Percentiles rank a stretch among this genome's conserved stretches.
Evolutionary conservation across 1,140 invertebrate species (phyloP).

Genomic region (Agrilus planipennis): DNA sequence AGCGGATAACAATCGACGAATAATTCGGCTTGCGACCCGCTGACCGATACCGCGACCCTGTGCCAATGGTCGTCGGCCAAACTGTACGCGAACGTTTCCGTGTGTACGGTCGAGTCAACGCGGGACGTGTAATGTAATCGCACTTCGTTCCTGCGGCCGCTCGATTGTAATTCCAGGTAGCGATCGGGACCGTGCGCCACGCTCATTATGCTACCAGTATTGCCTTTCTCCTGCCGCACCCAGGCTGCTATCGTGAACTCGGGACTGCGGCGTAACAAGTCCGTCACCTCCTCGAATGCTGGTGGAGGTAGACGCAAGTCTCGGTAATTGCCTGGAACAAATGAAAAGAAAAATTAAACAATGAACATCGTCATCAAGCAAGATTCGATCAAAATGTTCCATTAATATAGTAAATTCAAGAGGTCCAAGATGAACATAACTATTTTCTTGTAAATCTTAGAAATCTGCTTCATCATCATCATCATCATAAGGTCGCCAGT

Average conservation of each 20-base stretch:
- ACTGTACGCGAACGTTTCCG: conserved; percentile 76
- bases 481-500: too few relatives aligned
- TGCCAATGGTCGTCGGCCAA: conserved; percentile 81
- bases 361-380: too few relatives aligned
- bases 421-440: too few relatives aligned
- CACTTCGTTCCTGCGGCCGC: conserved; percentile 75
- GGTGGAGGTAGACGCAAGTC: conserved; percentile 56
- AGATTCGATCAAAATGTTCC: too few relatives aligned
- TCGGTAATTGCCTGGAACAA: conserved; percentile 53
- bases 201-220: conserved; percentile 70
- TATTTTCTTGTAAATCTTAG: too few relatives aligned
- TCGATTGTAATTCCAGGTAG: conserved; percentile 83
- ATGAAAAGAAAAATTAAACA: conserved; percentile 8
- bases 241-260: conserved; percentile 72
- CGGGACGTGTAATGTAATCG: conserved; percentile 59
- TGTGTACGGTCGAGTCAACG: conserved; percentile 49
- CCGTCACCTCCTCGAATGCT: conserved; percentile 51
- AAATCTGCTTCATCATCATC: too few relatives aligned
- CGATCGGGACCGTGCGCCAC: conserved; percentile 67
- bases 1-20: conserved; percentile 76
- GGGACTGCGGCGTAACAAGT: conserved; percentile 52
- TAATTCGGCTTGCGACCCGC: conserved; percentile 67
- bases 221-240: conserved; percentile 64
- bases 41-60: conserved; percentile 68
- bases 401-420: too few relatives aligned